Evolutionary conservation across 2,888 invertebrate species (phyloP).

Genomic region (Nemotelus nigrinus): DNA sequence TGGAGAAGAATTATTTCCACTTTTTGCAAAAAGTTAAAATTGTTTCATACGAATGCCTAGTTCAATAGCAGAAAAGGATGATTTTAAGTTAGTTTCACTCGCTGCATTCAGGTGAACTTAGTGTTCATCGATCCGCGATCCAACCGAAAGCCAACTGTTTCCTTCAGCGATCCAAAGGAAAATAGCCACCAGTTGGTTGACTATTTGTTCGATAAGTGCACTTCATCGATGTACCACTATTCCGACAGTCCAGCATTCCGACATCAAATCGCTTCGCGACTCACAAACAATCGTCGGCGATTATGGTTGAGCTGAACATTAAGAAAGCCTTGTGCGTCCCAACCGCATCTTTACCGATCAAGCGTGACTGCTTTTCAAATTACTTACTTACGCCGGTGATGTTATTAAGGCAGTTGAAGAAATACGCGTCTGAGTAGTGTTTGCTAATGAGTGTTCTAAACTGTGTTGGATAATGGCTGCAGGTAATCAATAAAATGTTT

Average conservation of each 20-base stretch:
- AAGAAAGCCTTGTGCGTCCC: conserved; percentile 6
- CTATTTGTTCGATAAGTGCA: conserved; percentile 21
- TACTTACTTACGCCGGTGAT: background rate
- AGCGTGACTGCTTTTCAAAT: conserved; percentile 30
- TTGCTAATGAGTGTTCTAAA: no score
- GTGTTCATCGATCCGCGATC: background rate
- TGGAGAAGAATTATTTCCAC: background rate
- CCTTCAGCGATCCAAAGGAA: conserved; percentile 32
- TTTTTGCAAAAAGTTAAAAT: background rate
- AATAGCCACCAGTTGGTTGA: conserved; percentile 6
- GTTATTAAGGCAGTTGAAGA: background rate
- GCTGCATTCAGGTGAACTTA: no score
- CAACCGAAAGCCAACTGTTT: conserved; percentile 13
- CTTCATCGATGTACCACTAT: conserved; percentile 31
- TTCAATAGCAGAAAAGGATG: no score
- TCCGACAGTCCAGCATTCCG: conserved; percentile 14
- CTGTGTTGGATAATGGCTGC: no score
- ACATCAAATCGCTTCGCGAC: background rate
- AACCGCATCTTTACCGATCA: conserved; percentile 12
- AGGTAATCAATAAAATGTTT: no score
- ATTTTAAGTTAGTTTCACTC: no score
- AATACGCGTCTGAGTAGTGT: no score
- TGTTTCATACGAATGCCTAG: no score
- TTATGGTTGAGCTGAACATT: conserved; percentile 16
- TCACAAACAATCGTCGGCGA: background rate